phyloP scores from a whole-genome alignment of 1,140 invertebrate species.

The Euura saliciscinereae region DNA sequence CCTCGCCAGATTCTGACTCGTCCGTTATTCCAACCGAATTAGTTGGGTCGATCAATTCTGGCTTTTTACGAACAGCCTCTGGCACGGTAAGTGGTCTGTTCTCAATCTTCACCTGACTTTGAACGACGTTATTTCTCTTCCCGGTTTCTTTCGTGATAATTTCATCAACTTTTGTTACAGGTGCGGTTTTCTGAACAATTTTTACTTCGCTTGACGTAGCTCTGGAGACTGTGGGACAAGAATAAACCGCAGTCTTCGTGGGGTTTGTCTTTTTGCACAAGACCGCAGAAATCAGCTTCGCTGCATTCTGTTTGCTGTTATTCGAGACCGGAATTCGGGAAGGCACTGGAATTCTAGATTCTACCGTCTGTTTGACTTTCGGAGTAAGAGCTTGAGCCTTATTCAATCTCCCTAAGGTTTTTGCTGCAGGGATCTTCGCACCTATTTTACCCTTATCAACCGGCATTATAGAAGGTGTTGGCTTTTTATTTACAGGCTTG shows the following conservation, averaged over 20 bases:
- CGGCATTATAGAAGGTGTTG: too few species aligned
- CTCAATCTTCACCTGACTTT: slow-evolving; percentile 11
- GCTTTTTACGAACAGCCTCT: slow-evolving; percentile 18
- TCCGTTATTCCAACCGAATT: slow-evolving; percentile 27
- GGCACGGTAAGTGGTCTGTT: slow-evolving; percentile 7
- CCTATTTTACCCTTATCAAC: too few species aligned
- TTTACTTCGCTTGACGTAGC: background rate
- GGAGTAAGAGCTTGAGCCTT: too few species aligned
- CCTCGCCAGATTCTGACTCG: slow-evolving; percentile 35
- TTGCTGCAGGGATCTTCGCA: too few species aligned
- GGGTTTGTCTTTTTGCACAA: background rate
- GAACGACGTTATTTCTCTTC: background rate
- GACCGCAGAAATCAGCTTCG: background rate
- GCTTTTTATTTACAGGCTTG: too few species aligned
- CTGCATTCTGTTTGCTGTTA: background rate
- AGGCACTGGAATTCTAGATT: background rate
- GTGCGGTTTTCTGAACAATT: background rate
- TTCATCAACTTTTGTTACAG: background rate
- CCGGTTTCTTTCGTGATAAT: background rate
- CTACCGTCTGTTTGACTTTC: background rate
- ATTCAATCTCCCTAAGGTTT: too few species aligned
- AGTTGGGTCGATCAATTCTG: slow-evolving; percentile 23
- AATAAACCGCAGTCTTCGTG: background rate
- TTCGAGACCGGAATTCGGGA: background rate
- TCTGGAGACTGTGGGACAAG: background rate